These are phyloP conservation scores for Harlomillsia oculata DNA, from an alignment of 1,140 invertebrate genomes.

Conservation along the genomic window DNA sequence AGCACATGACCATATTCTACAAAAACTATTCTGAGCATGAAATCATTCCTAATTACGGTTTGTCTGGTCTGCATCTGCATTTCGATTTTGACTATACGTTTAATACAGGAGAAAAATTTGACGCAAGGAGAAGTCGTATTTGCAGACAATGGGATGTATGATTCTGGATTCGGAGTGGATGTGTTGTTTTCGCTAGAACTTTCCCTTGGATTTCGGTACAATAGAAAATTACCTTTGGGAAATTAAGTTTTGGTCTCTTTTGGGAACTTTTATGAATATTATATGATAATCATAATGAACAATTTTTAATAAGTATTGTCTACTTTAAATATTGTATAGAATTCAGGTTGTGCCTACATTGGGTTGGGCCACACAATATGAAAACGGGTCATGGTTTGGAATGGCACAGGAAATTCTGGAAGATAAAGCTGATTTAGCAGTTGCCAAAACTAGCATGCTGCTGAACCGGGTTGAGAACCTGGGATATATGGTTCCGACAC, in stretches of 20 bases:
- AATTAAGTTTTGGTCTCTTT: too few relatives aligned
- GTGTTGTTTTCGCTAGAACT: neutral
- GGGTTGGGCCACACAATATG: slow-evolving; percentile 5
- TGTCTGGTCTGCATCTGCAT: neutral
- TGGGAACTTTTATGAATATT: too few relatives aligned
- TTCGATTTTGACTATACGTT: neutral
- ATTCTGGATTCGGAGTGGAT: slow-evolving; percentile 15
- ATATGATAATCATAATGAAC: too few relatives aligned
- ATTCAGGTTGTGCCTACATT: neutral
- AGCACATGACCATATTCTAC: neutral
- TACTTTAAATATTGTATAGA: neutral
- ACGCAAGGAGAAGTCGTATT: slow-evolving; percentile 19
- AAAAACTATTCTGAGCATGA: neutral
- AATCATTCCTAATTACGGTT: neutral
- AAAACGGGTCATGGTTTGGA: slow-evolving; percentile 15
- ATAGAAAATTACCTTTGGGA: too few relatives aligned
- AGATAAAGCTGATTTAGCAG: slow-evolving; percentile 6
- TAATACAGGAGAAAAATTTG: slow-evolving; percentile 14
- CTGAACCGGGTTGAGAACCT: neutral
- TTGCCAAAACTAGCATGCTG: slow-evolving; percentile 22
- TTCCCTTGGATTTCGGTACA: slow-evolving; percentile 12
- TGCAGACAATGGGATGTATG: neutral
- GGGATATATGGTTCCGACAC: slow-evolving; percentile 9
- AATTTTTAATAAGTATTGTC: too few relatives aligned
- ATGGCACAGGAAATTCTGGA: slow-evolving; percentile 15